These are phyloP conservation scores for Cyanoderma ruficeps DNA, from an alignment of 2,113 vertebrate genomes.

Conservation along the genomic window DNA sequence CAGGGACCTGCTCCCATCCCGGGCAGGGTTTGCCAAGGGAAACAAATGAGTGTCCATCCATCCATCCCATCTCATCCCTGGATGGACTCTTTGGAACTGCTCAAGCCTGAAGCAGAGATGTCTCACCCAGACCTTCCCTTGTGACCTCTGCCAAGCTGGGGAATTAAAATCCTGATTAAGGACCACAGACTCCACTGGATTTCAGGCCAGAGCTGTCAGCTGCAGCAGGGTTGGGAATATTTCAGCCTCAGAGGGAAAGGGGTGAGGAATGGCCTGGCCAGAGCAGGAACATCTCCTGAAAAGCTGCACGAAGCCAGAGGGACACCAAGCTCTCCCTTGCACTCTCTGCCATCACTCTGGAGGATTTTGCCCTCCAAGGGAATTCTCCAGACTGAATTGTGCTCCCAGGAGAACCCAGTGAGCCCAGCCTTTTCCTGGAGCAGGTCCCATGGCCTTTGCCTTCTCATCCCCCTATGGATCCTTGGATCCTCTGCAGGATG, in stretches of 20 bases:
- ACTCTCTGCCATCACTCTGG: neutral
- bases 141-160: neutral
- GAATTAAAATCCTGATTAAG: neutral
- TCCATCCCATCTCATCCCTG: neutral
- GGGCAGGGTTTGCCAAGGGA: neutral
- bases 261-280: neutral
- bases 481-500: neutral
- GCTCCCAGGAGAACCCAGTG: neutral
- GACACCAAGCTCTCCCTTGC: neutral
- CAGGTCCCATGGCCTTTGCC: neutral
- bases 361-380: neutral
- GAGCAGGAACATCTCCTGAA: neutral
- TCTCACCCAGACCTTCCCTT: neutral
- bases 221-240: neutral
- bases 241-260: neutral
- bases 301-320: neutral
- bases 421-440: neutral
- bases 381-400: neutral
- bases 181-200: rapidly evolving
- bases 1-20: neutral
- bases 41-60: rapidly evolving
- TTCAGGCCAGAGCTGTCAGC: neutral
- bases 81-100: neutral
- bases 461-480: neutral
- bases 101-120: neutral